A percentile compares a stretch with the other conserved stretches of the same genome.
phyloP scores from a whole-genome alignment of 1,140 invertebrate species.

The Procambarus virginalis region DNA sequence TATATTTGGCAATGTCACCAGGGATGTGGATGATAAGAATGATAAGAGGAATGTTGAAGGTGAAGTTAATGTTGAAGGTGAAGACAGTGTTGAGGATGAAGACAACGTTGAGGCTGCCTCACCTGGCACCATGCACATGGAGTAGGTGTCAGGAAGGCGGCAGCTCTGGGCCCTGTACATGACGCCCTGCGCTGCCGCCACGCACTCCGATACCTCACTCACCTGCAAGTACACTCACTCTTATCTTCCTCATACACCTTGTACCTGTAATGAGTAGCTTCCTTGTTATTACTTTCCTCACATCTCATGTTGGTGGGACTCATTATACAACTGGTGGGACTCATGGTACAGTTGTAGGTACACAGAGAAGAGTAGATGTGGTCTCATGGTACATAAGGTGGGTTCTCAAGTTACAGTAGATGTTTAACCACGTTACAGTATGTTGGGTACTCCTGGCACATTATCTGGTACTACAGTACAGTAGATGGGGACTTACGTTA shows the following conservation, averaged over 20 bases:
- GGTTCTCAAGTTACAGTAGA: neutral
- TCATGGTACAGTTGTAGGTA: neutral
- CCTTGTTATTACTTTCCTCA: no score
- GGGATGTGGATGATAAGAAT: no score
- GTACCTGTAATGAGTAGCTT: neutral
- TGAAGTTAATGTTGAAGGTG: no score
- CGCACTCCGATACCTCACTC: neutral
- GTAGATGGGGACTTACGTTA: neutral
- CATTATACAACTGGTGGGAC: no score
- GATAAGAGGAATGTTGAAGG: no score
- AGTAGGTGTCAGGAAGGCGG: neutral
- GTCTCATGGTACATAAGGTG: neutral
- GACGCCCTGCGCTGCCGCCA: neutral
- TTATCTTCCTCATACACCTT: no score
- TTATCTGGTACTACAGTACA: neutral
- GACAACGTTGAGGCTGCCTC: neutral
- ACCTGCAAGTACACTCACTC: neutral
- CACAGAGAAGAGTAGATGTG: no score
- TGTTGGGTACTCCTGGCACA: no score
- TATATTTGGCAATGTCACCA: no score
- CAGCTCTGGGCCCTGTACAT: neutral
- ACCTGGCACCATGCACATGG: neutral
- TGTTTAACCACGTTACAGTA: no score
- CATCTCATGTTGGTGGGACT: no score
- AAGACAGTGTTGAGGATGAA: no score